Conservation (phyloP, 2,888 invertebrate genomes). For the Eristalis tenax region DNA sequence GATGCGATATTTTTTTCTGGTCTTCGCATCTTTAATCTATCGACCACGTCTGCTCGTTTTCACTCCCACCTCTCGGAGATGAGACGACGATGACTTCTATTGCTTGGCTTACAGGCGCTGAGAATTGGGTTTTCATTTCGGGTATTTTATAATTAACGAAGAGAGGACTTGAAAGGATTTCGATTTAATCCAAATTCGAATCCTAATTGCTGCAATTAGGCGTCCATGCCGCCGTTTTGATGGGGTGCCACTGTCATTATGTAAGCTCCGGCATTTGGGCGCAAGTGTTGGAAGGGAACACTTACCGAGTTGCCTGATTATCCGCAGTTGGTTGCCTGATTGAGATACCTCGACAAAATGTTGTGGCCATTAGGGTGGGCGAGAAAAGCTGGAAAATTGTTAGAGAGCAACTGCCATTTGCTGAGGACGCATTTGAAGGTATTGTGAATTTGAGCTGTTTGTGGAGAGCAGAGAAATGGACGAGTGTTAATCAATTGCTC, state of each 20-base stretch:
- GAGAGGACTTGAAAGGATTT: conserved; percentile 29
- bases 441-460: conserved; percentile 7
- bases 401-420: conserved; percentile 15
- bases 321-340: conserved; percentile 12
- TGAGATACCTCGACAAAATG: conserved; percentile 45
- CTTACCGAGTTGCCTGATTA: conserved; percentile 32
- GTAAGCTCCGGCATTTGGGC: conserved; percentile 14
- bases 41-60: not conserved
- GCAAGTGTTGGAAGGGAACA: not conserved
- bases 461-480: conserved; percentile 5
- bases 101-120: conserved; percentile 17
- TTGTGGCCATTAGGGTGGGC: not conserved
- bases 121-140: conserved; percentile 46
- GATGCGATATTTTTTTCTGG: conserved; percentile 38
- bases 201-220: conserved; percentile 65
- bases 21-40: conserved; percentile 25
- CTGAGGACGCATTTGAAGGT: conserved; percentile 21
- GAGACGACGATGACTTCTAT: conserved; percentile 1
- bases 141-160: conserved; percentile 66
- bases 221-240: conserved; percentile 18
- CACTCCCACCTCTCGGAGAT: not conserved
- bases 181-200: conserved; percentile 61
- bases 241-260: conserved; percentile 43
- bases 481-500: conserved; percentile 46
- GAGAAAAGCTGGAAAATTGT: conserved; percentile 9